Base-by-base conservation (phyloP, 2,113 vertebrate genomes). In the Prietella phreatophila region DNA sequence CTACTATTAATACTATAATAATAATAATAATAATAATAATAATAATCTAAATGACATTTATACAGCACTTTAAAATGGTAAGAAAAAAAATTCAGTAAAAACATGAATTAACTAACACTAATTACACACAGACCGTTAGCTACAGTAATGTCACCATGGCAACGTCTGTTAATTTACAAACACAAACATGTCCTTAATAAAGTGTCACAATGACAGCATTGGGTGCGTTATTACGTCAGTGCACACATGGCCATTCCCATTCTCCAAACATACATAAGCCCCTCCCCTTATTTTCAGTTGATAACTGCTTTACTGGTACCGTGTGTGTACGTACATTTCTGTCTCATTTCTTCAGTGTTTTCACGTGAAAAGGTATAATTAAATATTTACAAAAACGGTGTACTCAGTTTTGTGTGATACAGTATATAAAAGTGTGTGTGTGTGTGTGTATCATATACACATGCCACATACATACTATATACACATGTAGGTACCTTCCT, bases 401-500 rank as follows among this genome's bases (percentile, higher is more conserved):
- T 36, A 36, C 36, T 36, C 36, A 36, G 1, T 36, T 36, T 36
- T 36, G 36, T 36, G 36, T 1, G 36, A 36, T 36, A 36, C 36
- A 1, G 36, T 36, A 36, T 36, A 36, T 36, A 36, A 36, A 5
- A 17, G 33, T 71, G 14, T 71, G 67, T 17, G 67, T 33, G 47
- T 53, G 47, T n/a, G 9, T 15, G 4, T 69, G 30, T 69, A 7
- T 33, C 47, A 10, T 9, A 9, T 36, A 1, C 36, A 36, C 36
- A 36, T 36, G 36, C 36, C 36, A 36, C 36, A 36, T 36, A 36
- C 36, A 36, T 36, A 36, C 36, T 36, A 36, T 50, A 10, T 50
- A 25, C 17, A 25, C 17, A 25, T 71, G 75, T 42, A 42, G 5
- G 5, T 60, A 98, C 97, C 97, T 99, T 99, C 86, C 98, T 94